These are phyloP conservation scores for Oncorhynchus masou DNA, from an alignment of 2,113 vertebrate species.

Conservation along the genomic window DNA sequence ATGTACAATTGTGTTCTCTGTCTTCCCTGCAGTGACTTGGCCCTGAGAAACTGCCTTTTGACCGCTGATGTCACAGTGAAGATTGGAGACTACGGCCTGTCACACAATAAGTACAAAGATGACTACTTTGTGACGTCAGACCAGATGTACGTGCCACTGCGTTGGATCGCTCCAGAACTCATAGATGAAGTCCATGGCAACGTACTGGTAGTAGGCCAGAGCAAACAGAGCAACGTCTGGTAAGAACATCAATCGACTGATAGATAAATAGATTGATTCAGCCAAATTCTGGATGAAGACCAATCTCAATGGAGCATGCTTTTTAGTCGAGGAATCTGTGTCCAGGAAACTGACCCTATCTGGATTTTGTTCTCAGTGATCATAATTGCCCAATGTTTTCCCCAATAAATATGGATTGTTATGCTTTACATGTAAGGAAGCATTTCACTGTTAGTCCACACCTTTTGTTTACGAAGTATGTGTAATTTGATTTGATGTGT, in stretches of 20 bases:
- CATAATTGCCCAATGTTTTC: too few relatives aligned
- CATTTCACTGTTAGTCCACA: too few relatives aligned
- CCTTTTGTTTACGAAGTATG: too few relatives aligned
- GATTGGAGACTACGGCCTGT: constrained; percentile 94
- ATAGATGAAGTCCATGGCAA: constrained; percentile 93
- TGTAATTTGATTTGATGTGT: too few relatives aligned
- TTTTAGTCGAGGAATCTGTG: too few relatives aligned
- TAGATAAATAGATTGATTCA: too few relatives aligned
- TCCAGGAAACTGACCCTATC: too few relatives aligned
- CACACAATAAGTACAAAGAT: constrained; percentile 91
- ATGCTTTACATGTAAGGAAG: not conserved
- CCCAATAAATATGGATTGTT: too few relatives aligned
- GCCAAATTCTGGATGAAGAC: too few relatives aligned
- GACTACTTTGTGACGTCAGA: constrained; percentile 93
- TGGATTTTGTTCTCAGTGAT: too few relatives aligned
- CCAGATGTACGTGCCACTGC: constrained; percentile 90
- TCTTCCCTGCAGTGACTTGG: constrained; percentile 82
- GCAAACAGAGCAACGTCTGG: constrained; percentile 94
- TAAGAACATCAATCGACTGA: constrained; percentile 40
- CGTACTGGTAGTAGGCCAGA: constrained; percentile 89
- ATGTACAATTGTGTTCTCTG: not conserved
- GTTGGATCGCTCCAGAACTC: constrained; percentile 75
- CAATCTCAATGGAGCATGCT: too few relatives aligned
- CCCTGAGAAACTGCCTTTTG: constrained; percentile 91
- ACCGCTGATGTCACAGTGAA: constrained; percentile 89